phyloP scores from a whole-genome alignment of 2,797 vertebrate genomes.

The Nyctalus aviator region DNA sequence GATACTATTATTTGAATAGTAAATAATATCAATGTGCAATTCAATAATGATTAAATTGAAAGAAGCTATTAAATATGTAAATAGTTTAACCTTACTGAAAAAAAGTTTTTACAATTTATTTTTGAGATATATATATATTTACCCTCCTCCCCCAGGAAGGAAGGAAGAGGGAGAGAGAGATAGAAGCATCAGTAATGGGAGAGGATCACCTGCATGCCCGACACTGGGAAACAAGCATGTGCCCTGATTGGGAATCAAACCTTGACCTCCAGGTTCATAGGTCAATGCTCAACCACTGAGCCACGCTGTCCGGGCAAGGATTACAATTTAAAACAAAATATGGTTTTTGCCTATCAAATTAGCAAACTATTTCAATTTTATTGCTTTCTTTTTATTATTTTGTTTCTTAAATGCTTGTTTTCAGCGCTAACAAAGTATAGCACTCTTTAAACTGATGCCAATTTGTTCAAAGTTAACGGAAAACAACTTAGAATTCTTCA shows the following conservation, averaged over 20 bases:
- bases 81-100: conserved; percentile 26
- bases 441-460: background rate
- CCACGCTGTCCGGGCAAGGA: background rate
- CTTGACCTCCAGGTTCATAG: too few relatives aligned
- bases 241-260: too few relatives aligned
- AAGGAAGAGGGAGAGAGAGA: too few relatives aligned
- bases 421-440: background rate
- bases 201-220: too few relatives aligned
- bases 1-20: background rate
- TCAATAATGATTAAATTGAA: conserved; percentile 33
- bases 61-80: conserved; percentile 30
- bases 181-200: too few relatives aligned
- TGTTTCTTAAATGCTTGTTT: background rate
- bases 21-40: conserved; percentile 8
- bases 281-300: too few relatives aligned
- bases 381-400: background rate
- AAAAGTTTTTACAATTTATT: conserved; percentile 29
- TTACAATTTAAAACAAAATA: conserved; percentile 55
- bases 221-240: too few relatives aligned
- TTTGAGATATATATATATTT: too few relatives aligned
- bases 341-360: background rate
- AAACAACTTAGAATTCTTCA: conserved; percentile 37
- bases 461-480: background rate
- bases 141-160: too few relatives aligned
- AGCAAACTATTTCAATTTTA: conserved; percentile 6